phyloP scores from a whole-genome alignment of 2,113 vertebrate species.

The Myxocyprinus asiaticus region DNA sequence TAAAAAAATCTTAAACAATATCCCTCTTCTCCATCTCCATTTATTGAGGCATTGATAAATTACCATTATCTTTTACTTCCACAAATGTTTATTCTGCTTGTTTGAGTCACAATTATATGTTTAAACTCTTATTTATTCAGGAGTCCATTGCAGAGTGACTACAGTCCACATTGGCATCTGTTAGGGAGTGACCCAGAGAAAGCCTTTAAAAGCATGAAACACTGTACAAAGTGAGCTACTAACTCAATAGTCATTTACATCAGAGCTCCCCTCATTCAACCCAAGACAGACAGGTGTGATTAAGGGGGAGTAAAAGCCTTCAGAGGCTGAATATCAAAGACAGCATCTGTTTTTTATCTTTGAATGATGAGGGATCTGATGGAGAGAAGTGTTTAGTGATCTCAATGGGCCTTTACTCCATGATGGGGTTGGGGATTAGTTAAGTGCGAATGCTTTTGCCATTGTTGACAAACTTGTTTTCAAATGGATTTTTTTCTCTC shows the following conservation, averaged over 20 bases:
- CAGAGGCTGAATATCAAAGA: slow-evolving; percentile 40
- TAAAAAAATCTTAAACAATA: background rate
- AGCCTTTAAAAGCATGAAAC: background rate
- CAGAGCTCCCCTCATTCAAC: slow-evolving; percentile 37
- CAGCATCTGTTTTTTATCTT: slow-evolving; percentile 33
- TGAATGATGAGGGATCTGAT: slow-evolving; percentile 18
- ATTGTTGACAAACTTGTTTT: slow-evolving; percentile 26
- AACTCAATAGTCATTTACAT: slow-evolving; percentile 53
- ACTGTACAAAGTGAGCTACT: slow-evolving; percentile 33
- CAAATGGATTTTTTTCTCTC: slow-evolving; percentile 9
- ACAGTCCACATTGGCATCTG: background rate
- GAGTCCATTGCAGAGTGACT: background rate
- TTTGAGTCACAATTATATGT: slow-evolving; percentile 6
- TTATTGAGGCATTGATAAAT: too few relatives aligned
- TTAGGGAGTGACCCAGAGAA: background rate
- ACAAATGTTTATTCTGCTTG: too few relatives aligned
- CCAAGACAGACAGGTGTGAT: slow-evolving; percentile 13
- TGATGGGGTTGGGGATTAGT: background rate
- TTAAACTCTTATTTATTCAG: background rate
- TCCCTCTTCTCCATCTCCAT: too few relatives aligned
- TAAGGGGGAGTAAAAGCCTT: slow-evolving; percentile 28
- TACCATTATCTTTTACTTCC: too few relatives aligned
- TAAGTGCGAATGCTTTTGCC: slow-evolving; percentile 1
- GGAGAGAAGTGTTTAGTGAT: slow-evolving; percentile 51
- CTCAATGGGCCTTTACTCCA: slow-evolving; percentile 39